phyloP scores from a whole-genome alignment of 1,140 invertebrate genomes.

The Listronotus oregonensis region DNA sequence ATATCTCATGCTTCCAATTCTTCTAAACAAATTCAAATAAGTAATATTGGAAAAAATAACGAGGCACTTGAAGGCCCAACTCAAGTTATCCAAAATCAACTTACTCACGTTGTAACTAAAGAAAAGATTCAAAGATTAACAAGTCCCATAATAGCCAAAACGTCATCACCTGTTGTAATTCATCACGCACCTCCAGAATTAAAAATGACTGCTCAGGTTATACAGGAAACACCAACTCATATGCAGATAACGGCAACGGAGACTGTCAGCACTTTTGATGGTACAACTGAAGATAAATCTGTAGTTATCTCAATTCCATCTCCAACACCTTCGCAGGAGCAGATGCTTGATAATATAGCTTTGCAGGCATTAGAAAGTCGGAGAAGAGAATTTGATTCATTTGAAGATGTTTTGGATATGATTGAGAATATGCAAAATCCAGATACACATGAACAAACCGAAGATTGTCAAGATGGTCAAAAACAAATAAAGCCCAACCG shows the following conservation, averaged over 20 bases:
- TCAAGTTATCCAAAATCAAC: conserved; percentile 4
- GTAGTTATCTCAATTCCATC: conserved; percentile 66
- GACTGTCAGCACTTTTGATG: conserved; percentile 42
- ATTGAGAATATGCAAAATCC: conserved; percentile 66
- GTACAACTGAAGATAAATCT: conserved; percentile 61
- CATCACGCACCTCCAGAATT: conserved; percentile 50
- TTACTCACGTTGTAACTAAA: conserved; percentile 32
- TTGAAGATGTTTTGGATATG: conserved; percentile 72
- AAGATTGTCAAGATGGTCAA: conserved; percentile 28
- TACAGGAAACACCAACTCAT: conserved; percentile 43
- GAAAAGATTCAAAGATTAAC: conserved; percentile 35
- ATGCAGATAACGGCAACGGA: conserved; percentile 45
- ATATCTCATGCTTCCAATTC: too few relatives aligned
- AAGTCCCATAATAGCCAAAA: conserved; percentile 43
- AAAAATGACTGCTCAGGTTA: conserved; percentile 54
- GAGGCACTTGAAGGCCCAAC: conserved; percentile 8
- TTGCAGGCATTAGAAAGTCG: conserved; percentile 60
- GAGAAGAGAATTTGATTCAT: conserved; percentile 63
- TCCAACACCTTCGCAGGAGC: conserved; percentile 64
- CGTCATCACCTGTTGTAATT: conserved; percentile 46
- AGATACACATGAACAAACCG: conserved; percentile 40
- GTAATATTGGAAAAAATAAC: conserved; percentile 8
- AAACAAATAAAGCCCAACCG: conserved; percentile 18
- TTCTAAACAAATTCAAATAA: conserved; percentile 6
- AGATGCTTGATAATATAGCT: conserved; percentile 65